Conservation (phyloP, 2,888 invertebrate genomes). For the Drosophila sordidapex region DNA sequence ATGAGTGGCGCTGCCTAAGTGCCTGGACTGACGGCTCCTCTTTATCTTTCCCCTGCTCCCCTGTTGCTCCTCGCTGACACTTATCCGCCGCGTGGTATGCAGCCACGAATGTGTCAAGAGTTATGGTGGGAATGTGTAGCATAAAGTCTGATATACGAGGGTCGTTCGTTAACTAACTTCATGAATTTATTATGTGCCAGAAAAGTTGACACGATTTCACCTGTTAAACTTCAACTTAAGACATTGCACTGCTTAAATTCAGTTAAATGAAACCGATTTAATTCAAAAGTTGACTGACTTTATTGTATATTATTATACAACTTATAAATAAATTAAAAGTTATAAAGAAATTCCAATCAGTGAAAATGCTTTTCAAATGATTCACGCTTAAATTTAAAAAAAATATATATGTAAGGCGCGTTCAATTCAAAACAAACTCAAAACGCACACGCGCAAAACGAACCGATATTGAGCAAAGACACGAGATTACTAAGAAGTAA, state of each 20-base stretch:
- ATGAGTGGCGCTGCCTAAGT: conserved; percentile 44
- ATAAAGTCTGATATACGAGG: conserved; percentile 29
- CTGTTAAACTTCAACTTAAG: neutral
- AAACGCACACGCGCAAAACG: neutral
- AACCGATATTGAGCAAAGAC: neutral
- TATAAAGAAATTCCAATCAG: conserved; percentile 35
- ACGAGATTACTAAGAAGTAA: conserved; percentile 13
- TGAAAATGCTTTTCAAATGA: neutral
- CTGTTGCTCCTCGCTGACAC: conserved; percentile 7
- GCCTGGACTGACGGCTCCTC: conserved; percentile 24
- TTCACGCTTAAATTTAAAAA: neutral
- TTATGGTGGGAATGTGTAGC: conserved; percentile 31
- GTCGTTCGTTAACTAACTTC: conserved; percentile 14
- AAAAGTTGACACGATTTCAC: neutral
- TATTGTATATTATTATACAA: neutral
- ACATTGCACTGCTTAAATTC: neutral
- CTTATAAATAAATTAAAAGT: conserved; percentile 20
- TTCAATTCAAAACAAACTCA: neutral
- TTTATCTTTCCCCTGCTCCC: neutral
- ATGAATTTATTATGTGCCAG: conserved; percentile 8
- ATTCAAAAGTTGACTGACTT: neutral
- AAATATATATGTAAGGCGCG: no score
- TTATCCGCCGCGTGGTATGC: conserved; percentile 22
- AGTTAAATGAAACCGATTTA: neutral
- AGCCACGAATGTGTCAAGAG: conserved; percentile 37